Evolutionary conservation across 2,888 invertebrate genomes (phyloP).

Genomic region (Microplitis manilae): DNA sequence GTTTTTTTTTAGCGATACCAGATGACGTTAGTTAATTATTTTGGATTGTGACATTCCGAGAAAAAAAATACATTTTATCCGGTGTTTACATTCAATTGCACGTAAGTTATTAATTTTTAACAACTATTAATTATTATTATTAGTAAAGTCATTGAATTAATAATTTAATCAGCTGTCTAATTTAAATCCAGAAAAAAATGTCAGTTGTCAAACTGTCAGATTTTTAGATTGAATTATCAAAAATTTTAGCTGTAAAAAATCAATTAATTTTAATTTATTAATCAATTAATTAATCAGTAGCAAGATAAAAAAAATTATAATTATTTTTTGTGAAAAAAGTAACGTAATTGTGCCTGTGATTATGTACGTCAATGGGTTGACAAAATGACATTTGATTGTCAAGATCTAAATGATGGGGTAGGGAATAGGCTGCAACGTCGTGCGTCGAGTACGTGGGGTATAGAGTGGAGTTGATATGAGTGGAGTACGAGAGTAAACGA

Average conservation of each 20-base stretch:
- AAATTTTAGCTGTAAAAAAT: neutral
- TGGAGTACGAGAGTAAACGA: neutral
- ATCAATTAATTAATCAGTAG: too few relatives aligned
- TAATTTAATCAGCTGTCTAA: neutral
- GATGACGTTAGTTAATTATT: neutral
- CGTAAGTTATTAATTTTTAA: neutral
- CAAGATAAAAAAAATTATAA: neutral
- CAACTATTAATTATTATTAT: neutral
- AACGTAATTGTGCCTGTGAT: too few relatives aligned
- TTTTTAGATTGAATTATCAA: neutral
- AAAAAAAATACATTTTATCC: neutral
- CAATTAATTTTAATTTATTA: too few relatives aligned
- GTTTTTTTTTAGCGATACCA: neutral
- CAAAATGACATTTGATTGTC: slow-evolving; percentile 1
- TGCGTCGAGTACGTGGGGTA: neutral
- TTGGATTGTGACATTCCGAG: neutral
- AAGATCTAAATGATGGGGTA: neutral
- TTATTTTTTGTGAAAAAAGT: too few relatives aligned
- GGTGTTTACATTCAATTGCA: neutral
- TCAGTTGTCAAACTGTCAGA: neutral
- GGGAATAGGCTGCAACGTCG: neutral
- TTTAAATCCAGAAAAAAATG: neutral
- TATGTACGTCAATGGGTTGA: neutral
- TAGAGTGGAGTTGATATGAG: neutral
- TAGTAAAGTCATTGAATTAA: neutral